phyloP scores from a whole-genome alignment of 2,888 invertebrate species.

The Beris chalybata region DNA sequence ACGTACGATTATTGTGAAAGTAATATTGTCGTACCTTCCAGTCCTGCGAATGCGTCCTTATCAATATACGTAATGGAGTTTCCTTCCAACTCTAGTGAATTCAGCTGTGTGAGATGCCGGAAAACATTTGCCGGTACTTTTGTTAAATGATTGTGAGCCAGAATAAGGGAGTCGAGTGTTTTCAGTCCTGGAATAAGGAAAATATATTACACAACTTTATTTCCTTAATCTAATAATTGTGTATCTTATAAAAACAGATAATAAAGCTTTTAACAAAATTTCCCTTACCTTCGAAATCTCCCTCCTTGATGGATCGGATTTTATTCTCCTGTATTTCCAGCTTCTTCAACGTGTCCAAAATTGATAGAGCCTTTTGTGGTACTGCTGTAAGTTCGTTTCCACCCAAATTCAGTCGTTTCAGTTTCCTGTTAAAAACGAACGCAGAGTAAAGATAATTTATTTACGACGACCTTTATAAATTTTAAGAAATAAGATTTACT shows the following conservation, averaged over 20 bases:
- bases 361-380: constrained; percentile 79
- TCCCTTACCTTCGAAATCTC: constrained; percentile 78
- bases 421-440: constrained; percentile 61
- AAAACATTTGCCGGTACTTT: constrained; percentile 82
- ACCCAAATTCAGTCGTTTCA: constrained; percentile 82
- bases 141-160: constrained; percentile 82
- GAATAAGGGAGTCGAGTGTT: constrained; percentile 79
- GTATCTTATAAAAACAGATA: background rate
- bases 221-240: background rate
- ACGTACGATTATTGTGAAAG: too few species aligned
- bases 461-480: background rate
- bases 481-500: constrained; percentile 58
- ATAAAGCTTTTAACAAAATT: background rate
- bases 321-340: constrained; percentile 87
- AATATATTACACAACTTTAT: background rate
- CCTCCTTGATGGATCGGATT: constrained; percentile 74
- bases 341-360: constrained; percentile 78
- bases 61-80: constrained; percentile 81
- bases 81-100: constrained; percentile 85
- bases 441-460: constrained; percentile 19
- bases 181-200: constrained; percentile 63
- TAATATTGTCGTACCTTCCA: constrained; percentile 70
- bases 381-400: constrained; percentile 77
- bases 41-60: constrained; percentile 81
- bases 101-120: constrained; percentile 75